Conservation (phyloP, 2,797 vertebrate genomes). For the Danio jaintianensis region DNA sequence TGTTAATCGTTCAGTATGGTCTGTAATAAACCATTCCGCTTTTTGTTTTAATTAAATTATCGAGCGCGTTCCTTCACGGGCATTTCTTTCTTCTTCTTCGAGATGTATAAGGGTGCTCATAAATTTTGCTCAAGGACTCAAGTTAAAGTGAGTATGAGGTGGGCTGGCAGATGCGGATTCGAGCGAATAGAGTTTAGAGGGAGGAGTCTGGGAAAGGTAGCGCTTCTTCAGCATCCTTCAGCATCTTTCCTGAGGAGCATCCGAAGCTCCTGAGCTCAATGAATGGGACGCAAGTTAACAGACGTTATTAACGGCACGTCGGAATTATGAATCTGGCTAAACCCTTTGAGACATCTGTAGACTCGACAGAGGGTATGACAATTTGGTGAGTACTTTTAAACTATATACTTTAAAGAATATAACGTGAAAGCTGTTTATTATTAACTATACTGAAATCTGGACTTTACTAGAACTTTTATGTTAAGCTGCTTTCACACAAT, state of each 20-base stretch:
- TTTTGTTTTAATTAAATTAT: conserved; percentile 34
- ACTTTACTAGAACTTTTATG: too few species aligned
- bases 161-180: conserved; percentile 67
- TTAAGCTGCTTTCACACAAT: too few species aligned
- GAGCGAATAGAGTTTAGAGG: conserved; percentile 75
- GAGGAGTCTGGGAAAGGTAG: conserved; percentile 77
- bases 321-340: conserved; percentile 52
- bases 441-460: too few species aligned
- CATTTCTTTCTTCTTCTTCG: not conserved
- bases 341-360: conserved; percentile 54
- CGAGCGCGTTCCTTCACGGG: not conserved
- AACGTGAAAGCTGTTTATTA: not conserved
- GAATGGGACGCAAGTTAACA: conserved; percentile 58
- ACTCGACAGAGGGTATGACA: conserved; percentile 27
- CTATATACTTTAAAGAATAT: not conserved
- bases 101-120: conserved; percentile 22
- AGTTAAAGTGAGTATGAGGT: conserved; percentile 58
- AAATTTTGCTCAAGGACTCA: conserved; percentile 30
- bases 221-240: conserved; percentile 58
- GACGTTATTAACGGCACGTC: not conserved
- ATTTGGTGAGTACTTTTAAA: conserved; percentile 69
- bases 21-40: not conserved
- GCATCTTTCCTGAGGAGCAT: conserved; percentile 69
- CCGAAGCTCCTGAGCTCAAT: conserved; percentile 63
- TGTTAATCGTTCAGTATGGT: not conserved